Evolutionary conservation across 2,888 invertebrate genomes (phyloP), one percentile per base, ranked within the genome.

Genomic region (Ophion costatus): DNA sequence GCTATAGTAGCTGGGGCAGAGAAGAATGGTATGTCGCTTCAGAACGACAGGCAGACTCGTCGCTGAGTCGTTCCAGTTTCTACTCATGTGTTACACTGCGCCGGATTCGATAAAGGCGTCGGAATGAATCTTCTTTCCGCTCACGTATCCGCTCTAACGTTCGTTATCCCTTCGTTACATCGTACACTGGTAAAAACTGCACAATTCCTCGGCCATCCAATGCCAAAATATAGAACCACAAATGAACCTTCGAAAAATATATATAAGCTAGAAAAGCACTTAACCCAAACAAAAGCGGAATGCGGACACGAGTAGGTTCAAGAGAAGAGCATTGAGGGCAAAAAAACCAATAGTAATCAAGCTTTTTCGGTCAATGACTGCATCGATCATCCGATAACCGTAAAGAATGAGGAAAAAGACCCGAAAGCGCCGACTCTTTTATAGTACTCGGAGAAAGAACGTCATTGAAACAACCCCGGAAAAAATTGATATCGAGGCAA

Each of bases 131-230:
- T 80, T 24, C 33, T 61, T 83, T 70, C 70, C 59, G 71, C 59
- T 76, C 80, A 75, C 75, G 70, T 80, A 80, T 80, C 24, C 29
- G 45, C 45, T 75, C 24, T 71, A 70, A 75, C 75, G 64, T 80
- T 75, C 57, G 45, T 59, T 59, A 66, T 75, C 71, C 51, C 66
- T 38, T 64, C 33, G 70, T 59, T 69, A 80, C 70, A 22, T 29
- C 22, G 17, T 10, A n/a, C 64, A 17, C 0, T 14, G 0, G 29
- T 70, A 51, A 9, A 38, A 59, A 71, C 10, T 70, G 51, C 14
- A 22, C 42, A 11, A 42, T 17, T 24, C 14, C 59, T 63, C 38
- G 20, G 10, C 4, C 5, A 51, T 51, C 17, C 17, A 14, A 51
- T 51, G 51, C 51, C 14, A 79, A 71, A 38, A 22, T 51, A 64